These are phyloP conservation scores for Zaprionus taronus DNA, from an alignment of 1,140 invertebrate genomes.

Conservation along the genomic window DNA sequence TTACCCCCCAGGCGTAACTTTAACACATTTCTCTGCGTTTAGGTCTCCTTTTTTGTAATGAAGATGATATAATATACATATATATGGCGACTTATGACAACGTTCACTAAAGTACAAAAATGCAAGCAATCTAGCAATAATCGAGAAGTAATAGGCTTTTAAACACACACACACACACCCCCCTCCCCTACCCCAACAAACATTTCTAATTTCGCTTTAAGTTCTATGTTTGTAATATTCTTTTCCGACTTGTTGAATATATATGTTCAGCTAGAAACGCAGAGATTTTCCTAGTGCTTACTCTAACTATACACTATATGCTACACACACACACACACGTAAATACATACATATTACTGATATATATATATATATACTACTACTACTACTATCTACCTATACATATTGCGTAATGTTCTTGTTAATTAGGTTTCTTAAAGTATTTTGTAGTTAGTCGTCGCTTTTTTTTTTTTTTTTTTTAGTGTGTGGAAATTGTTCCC, in stretches of 20 bases:
- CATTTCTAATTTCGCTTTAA: slow-evolving; percentile 31
- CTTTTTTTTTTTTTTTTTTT: slow-evolving; percentile 25
- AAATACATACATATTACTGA: slow-evolving; percentile 23
- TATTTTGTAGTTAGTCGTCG: slow-evolving; percentile 73
- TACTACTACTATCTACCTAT: slow-evolving; percentile 37
- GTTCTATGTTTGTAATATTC: slow-evolving; percentile 8
- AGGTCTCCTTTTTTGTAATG: slow-evolving; percentile 8
- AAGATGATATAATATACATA: background rate
- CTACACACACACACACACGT: slow-evolving; percentile 31
- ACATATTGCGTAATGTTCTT: slow-evolving; percentile 61
- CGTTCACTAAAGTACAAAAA: slow-evolving; percentile 78
- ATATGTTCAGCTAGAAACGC: slow-evolving; percentile 29
- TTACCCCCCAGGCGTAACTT: background rate
- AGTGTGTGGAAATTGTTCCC: slow-evolving; percentile 30
- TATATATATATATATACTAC: slow-evolving; percentile 34
- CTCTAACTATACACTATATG: slow-evolving; percentile 19
- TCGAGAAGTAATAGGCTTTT: slow-evolving; percentile 48
- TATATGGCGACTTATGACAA: slow-evolving; percentile 32
- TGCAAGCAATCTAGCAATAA: slow-evolving; percentile 75
- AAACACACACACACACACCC: no score
- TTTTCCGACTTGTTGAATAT: background rate
- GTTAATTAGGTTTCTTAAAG: slow-evolving; percentile 78
- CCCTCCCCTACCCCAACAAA: background rate
- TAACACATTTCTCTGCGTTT: slow-evolving; percentile 38
- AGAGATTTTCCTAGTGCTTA: slow-evolving; percentile 36